Percentiles rank a stretch among this genome's conserved stretches.
Evolutionary conservation across 2,888 invertebrate genomes (phyloP).

Genomic region (Callyntrura sp.): DNA sequence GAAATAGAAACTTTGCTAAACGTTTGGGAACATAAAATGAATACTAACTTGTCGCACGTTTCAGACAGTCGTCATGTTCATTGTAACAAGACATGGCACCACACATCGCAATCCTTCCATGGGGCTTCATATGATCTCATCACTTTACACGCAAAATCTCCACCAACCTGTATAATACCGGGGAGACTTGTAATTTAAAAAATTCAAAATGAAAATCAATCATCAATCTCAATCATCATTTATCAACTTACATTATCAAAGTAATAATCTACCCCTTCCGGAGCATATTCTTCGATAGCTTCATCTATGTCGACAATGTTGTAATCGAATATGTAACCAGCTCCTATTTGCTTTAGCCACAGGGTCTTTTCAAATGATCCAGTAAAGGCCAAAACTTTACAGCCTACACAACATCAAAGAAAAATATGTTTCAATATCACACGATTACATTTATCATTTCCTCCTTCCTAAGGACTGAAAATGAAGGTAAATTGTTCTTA

Average conservation of each 20-base stretch:
- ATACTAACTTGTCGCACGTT: conserved; percentile 47
- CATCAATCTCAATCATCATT: too few species aligned
- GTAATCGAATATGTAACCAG: conserved; percentile 71
- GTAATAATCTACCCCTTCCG: conserved; percentile 77
- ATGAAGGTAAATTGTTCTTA: too few species aligned
- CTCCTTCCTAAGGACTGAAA: too few species aligned
- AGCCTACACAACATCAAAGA: conserved; percentile 51
- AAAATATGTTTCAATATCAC: conserved; percentile 11
- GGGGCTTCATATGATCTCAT: conserved; percentile 60
- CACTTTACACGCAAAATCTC: conserved; percentile 66
- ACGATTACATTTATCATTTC: too few species aligned
- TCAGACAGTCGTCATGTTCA: conserved; percentile 13
- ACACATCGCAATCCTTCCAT: conserved; percentile 69
- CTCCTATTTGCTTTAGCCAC: conserved; percentile 74
- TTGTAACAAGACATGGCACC: conserved; percentile 72
- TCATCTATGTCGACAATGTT: conserved; percentile 69
- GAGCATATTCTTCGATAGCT: conserved; percentile 64
- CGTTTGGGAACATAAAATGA: neutral
- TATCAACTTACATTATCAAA: conserved; percentile 73
- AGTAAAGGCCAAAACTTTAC: conserved; percentile 71
- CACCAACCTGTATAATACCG: conserved; percentile 74
- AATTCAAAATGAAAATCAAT: too few species aligned
- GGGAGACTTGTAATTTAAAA: neutral
- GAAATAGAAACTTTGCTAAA: neutral
- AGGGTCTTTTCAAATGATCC: conserved; percentile 70